A percentile compares a stretch with the other conserved stretches of the same genome.
Evolutionary conservation across 2,113 vertebrate genomes (phyloP).

Genomic region (Nesospiza acunhae): DNA sequence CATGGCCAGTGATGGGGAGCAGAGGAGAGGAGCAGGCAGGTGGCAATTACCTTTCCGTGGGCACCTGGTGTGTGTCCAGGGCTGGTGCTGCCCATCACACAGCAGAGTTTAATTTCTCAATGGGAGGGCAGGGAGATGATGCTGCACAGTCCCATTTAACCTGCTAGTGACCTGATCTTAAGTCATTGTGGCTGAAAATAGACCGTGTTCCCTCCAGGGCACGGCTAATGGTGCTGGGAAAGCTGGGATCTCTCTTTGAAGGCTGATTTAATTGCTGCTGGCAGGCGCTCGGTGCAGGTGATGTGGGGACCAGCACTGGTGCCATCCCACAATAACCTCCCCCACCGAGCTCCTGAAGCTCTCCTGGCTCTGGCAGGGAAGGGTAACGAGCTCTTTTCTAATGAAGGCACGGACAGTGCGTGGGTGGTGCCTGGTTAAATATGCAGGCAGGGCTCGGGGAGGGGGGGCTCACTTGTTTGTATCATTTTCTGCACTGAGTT

Average conservation of each 20-base stretch:
- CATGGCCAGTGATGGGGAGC: fast-evolving
- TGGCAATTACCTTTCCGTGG: not conserved
- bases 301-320: constrained; percentile 5
- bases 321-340: constrained; percentile 21
- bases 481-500: fast-evolving
- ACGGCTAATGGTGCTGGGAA: constrained; percentile 53
- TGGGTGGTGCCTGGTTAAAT: not conserved
- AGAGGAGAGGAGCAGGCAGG: not conserved
- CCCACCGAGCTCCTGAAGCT: not conserved
- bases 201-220: constrained; percentile 56
- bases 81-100: constrained; percentile 19
- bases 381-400: not conserved
- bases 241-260: constrained; percentile 55
- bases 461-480: not conserved
- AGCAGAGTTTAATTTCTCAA: constrained; percentile 43
- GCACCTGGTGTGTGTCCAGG: not conserved
- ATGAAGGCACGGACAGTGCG: not conserved
- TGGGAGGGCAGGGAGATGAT: constrained; percentile 47
- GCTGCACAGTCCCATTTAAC: constrained; percentile 61
- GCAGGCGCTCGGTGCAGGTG: constrained; percentile 52
- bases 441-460: fast-evolving
- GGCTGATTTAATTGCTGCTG: constrained; percentile 64
- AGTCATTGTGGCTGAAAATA: constrained; percentile 71
- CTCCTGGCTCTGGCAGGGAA: not conserved
- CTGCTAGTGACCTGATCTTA: constrained; percentile 67